These are phyloP conservation scores for Lates calcarifer DNA, from an alignment of 2,113 vertebrate genomes.

Conservation along the genomic window DNA sequence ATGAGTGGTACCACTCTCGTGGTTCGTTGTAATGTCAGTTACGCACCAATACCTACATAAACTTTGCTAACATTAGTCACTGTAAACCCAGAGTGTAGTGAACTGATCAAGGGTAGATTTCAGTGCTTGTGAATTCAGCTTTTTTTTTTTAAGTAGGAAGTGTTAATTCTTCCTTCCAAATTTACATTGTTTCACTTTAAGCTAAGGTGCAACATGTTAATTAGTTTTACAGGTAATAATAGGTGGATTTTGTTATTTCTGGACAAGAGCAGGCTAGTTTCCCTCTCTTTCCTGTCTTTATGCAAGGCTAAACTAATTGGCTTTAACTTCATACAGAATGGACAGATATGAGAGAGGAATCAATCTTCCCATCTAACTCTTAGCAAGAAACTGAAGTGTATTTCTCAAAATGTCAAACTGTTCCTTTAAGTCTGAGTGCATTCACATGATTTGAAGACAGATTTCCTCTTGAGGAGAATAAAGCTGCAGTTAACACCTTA, in stretches of 20 bases:
- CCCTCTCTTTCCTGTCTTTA: not conserved
- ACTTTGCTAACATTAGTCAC: too few relatives aligned
- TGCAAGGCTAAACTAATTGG: not conserved
- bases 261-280: not conserved
- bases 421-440: constrained; percentile 17
- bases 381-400: not conserved
- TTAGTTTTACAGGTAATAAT: not conserved
- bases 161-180: not conserved
- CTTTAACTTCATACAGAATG: not conserved
- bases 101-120: too few relatives aligned
- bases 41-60: too few relatives aligned
- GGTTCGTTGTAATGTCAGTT: too few relatives aligned
- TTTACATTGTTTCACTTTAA: not conserved
- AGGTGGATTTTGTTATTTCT: not conserved
- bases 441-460: not conserved
- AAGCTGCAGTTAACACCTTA: not conserved
- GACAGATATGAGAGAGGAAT: not conserved
- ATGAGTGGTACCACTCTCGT: too few relatives aligned
- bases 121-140: too few relatives aligned
- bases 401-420: constrained; percentile 24
- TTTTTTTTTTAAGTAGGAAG: too few relatives aligned
- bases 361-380: not conserved
- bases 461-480: not conserved
- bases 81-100: too few relatives aligned
- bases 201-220: not conserved